Base-by-base conservation (phyloP, 2,113 vertebrate genomes). In the Stegastes partitus region DNA sequence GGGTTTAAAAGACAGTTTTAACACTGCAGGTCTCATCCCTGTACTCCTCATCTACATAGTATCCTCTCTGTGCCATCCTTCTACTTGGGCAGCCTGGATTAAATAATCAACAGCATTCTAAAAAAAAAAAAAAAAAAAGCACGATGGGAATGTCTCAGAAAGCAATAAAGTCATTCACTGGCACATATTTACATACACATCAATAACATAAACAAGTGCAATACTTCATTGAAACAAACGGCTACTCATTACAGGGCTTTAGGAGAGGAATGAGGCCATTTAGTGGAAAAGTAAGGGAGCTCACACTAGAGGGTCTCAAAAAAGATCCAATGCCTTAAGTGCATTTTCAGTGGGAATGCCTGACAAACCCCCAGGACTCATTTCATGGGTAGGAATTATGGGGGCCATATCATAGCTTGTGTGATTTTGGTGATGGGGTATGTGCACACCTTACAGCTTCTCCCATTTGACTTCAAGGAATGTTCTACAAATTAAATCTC, bases 111-210 rank as follows among this genome's bases (percentile, higher is more conserved):
- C 10, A 15, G 44, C 1, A 0, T 12, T 75, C 42, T 22, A 31
- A 31, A 67, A 56, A 39, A 34, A 34, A 67, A 31, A 31, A 67
- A 56, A 39, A 34, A 34, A 67, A 56, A 31, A 68, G 81, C 58
- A 25, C 31, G 55, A 83, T 59, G 85, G 90, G 89, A 93, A 93
- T 89, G 87, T 88, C 44, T 84, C 55, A 21, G 67, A 76, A 81
- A 80, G 62, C 22, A 45, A 69, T 26, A 19, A 51, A 79, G 53
- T 28, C 26, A 84, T 61, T 57, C 67, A 81, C 78, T 67, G 82
- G 75, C 73, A 78, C 79, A 70, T 84, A 81, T 86, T 77, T 82
- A 87, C 62, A 79, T 0, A 77, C 53, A 85, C 61, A 22, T 14
- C 58, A 66, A 71, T 3, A 68, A 68, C 67, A 77, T 15, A 22